phyloP scores from a whole-genome alignment of 2,797 vertebrate species.

The Lycodopsis pacificus region DNA sequence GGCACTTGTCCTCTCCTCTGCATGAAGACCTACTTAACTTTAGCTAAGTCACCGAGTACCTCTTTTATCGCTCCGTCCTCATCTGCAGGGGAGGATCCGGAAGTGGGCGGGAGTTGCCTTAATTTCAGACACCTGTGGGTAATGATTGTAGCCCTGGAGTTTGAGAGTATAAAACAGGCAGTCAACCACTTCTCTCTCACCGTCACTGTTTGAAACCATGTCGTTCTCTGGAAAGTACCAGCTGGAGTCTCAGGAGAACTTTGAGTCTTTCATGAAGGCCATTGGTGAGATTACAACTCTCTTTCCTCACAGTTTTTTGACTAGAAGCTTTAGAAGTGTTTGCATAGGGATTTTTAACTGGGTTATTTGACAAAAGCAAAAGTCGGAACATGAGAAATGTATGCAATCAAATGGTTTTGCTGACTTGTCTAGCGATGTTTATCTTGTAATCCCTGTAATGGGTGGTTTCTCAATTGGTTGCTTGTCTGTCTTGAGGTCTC shows the following conservation, averaged over 20 bases:
- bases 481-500: conserved; percentile 80
- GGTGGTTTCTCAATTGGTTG: neutral
- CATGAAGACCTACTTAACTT: conserved; percentile 9
- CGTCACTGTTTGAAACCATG: conserved; percentile 79
- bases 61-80: neutral
- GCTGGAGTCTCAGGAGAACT: conserved; percentile 91
- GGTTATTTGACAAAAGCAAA: neutral
- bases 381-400: too few relatives aligned
- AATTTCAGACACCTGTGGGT: conserved; percentile 71
- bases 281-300: conserved; percentile 82
- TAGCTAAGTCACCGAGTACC: neutral
- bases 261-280: conserved; percentile 94
- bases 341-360: neutral
- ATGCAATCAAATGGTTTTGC: neutral
- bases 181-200: rapidly evolving
- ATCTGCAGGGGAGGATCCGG: conserved; percentile 26
- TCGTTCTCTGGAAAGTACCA: conserved; percentile 91
- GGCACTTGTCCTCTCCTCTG: neutral
- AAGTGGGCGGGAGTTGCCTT: conserved; percentile 31
- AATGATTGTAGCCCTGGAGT: conserved; percentile 72
- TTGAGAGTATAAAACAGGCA: conserved; percentile 67
- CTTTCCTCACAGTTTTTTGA: neutral
- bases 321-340: neutral
- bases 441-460: neutral
- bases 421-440: neutral